Evolutionary conservation across 2,113 vertebrate genomes (phyloP), one percentile per base, ranked within the genome.

Genomic region (Phalacrocorax carbo): DNA sequence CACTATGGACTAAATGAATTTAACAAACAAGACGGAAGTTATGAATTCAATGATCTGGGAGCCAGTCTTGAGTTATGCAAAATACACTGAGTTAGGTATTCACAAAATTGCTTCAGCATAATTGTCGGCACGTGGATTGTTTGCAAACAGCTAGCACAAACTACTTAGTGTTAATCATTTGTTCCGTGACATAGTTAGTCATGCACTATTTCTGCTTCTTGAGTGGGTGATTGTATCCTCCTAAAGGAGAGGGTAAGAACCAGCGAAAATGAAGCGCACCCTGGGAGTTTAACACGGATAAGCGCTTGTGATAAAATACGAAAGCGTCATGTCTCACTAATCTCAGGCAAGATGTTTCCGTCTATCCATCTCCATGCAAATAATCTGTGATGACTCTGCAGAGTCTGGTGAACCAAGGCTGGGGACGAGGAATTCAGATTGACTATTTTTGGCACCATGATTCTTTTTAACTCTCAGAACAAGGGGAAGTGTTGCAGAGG

Each of bases 141-240:
- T 97, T 97, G 91, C 96, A 96, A 97, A 97, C 95, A 94, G 91
- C 73, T 92, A 92, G 65, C 86, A 94, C 91, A 95, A 97, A 94
- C 89, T 94, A 89, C 91, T 95, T 95, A 94, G 86, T 61, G 86
- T 93, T 97, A 95, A 96, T 97, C 93, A 96, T 95, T 95, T 94
- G 91, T 95, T 97, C 83, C 18, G 0, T 91, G 88, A 96, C 93
- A 95, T 73, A 85, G 93, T 95, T 95, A 96, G 93, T 95, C 95
- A 96, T 82, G 89, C 75, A 88, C 90, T 94, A 91, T 95, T 97
- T 96, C 89, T 94, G 91, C 89, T 94, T 49, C 86, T 93, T 87
- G 84, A 97, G 91, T 95, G 91, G 96, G 95, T 94, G 96, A 95
- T 52, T 94, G 88, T 84, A 89, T 95, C 93, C 82, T 97, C 90